phyloP scores from a whole-genome alignment of 2,797 vertebrate genomes.

The Delichon dasypus region DNA sequence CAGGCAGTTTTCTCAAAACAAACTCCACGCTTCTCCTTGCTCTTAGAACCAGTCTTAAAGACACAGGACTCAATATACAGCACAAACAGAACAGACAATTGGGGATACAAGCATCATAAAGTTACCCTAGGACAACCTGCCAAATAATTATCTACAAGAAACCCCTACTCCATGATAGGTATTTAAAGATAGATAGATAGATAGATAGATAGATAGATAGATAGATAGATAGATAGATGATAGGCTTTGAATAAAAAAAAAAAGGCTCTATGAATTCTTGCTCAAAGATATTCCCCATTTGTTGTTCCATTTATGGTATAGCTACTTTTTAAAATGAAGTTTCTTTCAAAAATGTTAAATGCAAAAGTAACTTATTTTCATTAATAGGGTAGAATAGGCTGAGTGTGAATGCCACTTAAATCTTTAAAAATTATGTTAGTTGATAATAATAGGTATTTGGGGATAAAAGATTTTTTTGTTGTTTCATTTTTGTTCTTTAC shows the following conservation, averaged over 20 bases:
- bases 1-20: too few relatives aligned
- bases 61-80: too few relatives aligned
- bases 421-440: neutral
- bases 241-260: neutral
- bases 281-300: neutral
- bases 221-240: neutral
- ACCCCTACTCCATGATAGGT: neutral
- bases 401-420: neutral
- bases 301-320: neutral
- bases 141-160: neutral
- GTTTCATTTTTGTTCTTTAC: neutral
- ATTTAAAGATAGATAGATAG: neutral
- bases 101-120: too few relatives aligned
- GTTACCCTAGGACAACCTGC: too few relatives aligned
- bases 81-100: too few relatives aligned
- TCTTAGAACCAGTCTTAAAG: too few relatives aligned
- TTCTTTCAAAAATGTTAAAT: neutral
- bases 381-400: fast-evolving
- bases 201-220: neutral
- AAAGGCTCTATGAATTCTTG: fast-evolving
- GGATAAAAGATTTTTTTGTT: neutral
- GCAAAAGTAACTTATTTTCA: neutral
- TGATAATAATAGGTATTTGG: neutral
- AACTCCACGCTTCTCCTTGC: too few relatives aligned
- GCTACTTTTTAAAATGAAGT: neutral